Evolutionary conservation across 1,140 invertebrate genomes (phyloP).

Genomic region (Maniola jurtina): DNA sequence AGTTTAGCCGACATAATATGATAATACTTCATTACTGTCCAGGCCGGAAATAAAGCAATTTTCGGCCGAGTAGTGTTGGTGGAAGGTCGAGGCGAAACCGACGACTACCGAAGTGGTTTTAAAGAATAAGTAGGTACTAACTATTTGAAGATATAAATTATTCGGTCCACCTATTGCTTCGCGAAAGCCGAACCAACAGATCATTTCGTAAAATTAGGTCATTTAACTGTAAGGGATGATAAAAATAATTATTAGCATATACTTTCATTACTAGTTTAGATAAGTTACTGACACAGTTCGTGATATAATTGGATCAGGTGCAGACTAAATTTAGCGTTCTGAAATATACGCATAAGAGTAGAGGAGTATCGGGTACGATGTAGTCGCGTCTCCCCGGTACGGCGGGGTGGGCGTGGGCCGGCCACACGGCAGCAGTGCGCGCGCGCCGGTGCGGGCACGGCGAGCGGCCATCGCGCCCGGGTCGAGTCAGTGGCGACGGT

Average conservation of each 20-base stretch:
- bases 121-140: too few relatives aligned
- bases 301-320: constrained; percentile 47
- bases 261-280: constrained; percentile 17
- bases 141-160: too few relatives aligned
- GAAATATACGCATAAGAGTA: constrained; percentile 36
- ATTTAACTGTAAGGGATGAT: too few relatives aligned
- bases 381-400: constrained; percentile 39
- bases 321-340: constrained; percentile 48
- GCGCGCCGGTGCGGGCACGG: constrained; percentile 31
- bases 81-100: too few relatives aligned
- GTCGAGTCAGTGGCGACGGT: constrained; percentile 33
- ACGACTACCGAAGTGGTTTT: too few relatives aligned
- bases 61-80: too few relatives aligned
- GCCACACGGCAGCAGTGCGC: constrained; percentile 36
- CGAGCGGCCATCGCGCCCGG: constrained; percentile 34
- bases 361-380: constrained; percentile 37
- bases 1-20: too few relatives aligned
- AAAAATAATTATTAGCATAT: background rate
- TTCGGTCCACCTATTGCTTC: too few relatives aligned
- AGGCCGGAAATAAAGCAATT: too few relatives aligned
- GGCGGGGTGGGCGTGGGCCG: constrained; percentile 43
- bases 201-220: too few relatives aligned
- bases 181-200: too few relatives aligned
- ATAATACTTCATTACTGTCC: too few relatives aligned
- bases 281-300: constrained; percentile 37